Conservation (phyloP, 1,140 invertebrate species). For the Zaprionus kolodkinae region DNA sequence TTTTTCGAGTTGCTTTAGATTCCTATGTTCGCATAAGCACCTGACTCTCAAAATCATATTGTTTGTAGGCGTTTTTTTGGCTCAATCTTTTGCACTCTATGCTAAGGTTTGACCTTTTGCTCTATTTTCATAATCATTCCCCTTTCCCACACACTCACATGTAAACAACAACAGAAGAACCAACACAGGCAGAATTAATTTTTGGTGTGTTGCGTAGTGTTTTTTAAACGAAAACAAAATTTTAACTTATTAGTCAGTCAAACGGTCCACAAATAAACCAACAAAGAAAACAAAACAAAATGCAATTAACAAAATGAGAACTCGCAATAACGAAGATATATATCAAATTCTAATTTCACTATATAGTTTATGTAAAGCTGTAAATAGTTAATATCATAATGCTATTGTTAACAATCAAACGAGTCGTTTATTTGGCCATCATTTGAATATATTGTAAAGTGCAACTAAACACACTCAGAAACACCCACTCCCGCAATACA, state of each 20-base stretch:
- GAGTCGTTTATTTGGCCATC: constrained; percentile 38
- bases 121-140: constrained; percentile 15
- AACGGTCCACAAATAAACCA: constrained; percentile 52
- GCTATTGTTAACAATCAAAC: constrained; percentile 40
- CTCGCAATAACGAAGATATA: constrained; percentile 33
- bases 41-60: constrained; percentile 8
- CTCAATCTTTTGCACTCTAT: constrained; percentile 40
- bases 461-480: background rate
- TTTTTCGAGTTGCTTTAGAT: constrained; percentile 3
- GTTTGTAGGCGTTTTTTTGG: constrained; percentile 43
- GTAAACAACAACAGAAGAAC: background rate
- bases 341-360: constrained; percentile 37
- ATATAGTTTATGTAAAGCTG: constrained; percentile 40
- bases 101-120: constrained; percentile 34
- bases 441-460: constrained; percentile 34
- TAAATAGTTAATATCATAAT: constrained; percentile 44
- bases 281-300: constrained; percentile 1
- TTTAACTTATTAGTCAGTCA: constrained; percentile 42
- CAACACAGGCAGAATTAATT: constrained; percentile 2
- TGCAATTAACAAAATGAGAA: constrained; percentile 14
- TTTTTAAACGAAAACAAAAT: constrained; percentile 26
- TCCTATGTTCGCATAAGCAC: constrained; percentile 23
- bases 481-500: background rate
- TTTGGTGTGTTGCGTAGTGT: constrained; percentile 13
- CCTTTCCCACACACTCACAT: background rate